Evolutionary conservation across 2,797 vertebrate species (phyloP).

Genomic region (Tokudaia muenninki): DNA sequence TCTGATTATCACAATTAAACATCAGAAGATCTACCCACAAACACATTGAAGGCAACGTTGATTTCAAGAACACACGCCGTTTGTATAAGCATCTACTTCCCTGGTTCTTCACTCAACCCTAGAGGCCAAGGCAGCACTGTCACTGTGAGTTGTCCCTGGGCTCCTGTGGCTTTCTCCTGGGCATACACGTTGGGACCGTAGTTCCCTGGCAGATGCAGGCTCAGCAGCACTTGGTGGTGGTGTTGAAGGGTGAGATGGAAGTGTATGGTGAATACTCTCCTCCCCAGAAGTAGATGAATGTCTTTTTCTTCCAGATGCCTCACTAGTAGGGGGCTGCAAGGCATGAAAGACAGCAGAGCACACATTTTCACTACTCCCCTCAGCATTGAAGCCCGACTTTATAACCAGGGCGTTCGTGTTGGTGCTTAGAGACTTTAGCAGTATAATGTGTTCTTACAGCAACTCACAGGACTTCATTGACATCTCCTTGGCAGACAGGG

Average conservation of each 20-base stretch:
- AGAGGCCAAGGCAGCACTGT: slow-evolving; percentile 69
- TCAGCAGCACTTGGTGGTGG: slow-evolving; percentile 83
- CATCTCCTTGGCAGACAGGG: not conserved
- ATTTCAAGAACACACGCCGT: slow-evolving; percentile 73
- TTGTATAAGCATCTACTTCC: slow-evolving; percentile 84
- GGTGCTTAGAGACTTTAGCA: not conserved
- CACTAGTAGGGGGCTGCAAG: slow-evolving; percentile 94
- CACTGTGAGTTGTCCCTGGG: slow-evolving; percentile 58
- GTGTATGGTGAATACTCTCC: slow-evolving; percentile 88
- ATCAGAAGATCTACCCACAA: slow-evolving; percentile 82
- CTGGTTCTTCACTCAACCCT: slow-evolving; percentile 82
- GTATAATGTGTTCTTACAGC: slow-evolving; percentile 4
- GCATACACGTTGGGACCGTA: slow-evolving; percentile 58
- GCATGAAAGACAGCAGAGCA: slow-evolving; percentile 57
- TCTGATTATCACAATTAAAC: slow-evolving; percentile 79
- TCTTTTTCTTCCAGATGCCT: slow-evolving; percentile 92
- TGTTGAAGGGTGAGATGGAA: slow-evolving; percentile 88
- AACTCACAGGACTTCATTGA: not conserved
- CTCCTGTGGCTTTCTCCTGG: slow-evolving; percentile 73
- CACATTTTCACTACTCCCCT: not conserved
- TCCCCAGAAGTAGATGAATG: slow-evolving; percentile 89
- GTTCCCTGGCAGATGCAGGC: slow-evolving; percentile 81
- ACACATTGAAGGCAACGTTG: slow-evolving; percentile 75
- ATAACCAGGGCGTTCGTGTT: not conserved
- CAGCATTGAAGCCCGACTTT: slow-evolving; percentile 35